Evolutionary conservation across 2,888 invertebrate species (phyloP).

Genomic region (Apamea anceps): DNA sequence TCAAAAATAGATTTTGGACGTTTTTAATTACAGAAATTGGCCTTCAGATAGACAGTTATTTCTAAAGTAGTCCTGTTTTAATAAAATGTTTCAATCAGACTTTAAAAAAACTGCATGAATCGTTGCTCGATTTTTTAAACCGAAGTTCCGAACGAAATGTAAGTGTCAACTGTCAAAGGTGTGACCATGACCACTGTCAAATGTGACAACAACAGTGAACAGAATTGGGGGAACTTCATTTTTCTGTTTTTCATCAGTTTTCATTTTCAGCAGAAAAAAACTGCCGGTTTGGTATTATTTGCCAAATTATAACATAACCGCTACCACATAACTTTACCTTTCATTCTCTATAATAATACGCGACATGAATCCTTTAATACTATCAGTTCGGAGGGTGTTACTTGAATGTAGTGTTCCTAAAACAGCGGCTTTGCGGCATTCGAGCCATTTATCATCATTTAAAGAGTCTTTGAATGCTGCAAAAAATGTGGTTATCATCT

Average conservation of each 20-base stretch:
- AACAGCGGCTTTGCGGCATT: constrained; percentile 18
- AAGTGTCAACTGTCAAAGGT: not conserved
- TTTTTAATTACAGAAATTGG: no score
- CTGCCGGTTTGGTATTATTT: not conserved
- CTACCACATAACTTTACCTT: not conserved
- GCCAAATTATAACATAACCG: not conserved
- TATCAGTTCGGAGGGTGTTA: constrained; percentile 15
- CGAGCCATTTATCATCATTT: constrained; percentile 22
- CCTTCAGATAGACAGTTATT: not conserved
- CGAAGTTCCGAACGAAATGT: constrained; percentile 4
- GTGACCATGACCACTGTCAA: not conserved
- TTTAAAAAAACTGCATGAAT: not conserved
- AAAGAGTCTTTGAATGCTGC: constrained; percentile 37
- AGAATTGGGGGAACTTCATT: not conserved
- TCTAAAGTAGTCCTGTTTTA: not conserved
- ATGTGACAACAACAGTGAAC: not conserved
- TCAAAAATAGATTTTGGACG: no score
- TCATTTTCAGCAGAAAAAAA: not conserved
- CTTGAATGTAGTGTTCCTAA: constrained; percentile 16
- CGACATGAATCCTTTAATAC: not conserved
- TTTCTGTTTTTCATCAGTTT: not conserved
- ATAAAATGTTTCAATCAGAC: not conserved
- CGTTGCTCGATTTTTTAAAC: not conserved
- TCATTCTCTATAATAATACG: not conserved
- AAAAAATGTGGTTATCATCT: constrained; percentile 83